Base-by-base conservation (phyloP, 2,888 invertebrate genomes). In the Piscicola geometra region DNA sequence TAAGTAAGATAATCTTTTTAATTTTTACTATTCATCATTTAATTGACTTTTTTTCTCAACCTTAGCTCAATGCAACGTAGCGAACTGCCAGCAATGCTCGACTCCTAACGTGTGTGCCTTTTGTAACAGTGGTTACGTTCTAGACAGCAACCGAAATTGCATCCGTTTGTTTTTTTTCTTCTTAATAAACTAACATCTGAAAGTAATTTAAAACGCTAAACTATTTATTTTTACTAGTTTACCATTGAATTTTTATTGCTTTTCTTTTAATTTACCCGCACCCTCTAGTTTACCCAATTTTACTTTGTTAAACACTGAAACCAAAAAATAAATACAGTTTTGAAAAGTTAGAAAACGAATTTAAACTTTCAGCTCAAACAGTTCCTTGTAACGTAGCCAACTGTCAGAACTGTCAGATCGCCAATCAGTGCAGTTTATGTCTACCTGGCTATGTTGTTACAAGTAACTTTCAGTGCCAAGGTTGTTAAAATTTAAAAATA, bases 101-200 rank as follows among this genome's bases (percentile, higher is more conserved):
- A 21, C 30, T 32, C 21, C 64, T 12, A 73, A 56, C 41, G 64
- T 60, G 12, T 73, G 73, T 33, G 25, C 60, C 12, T 25, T 15
- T 9, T 73, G 73, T 32, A 64, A 32, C 73, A 56, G 12, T 21
- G 73, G 73, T 12, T 73, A 73, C 73, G 33, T 35, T 41, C 36
- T 73, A 35, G 30, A 41, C 41, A 41, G 15, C 41, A 41, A 41
- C 41, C 9, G 41, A 15, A 41, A 41, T 15, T 41, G 41, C 41
- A 15, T 41, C 41, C 9, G 41, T 41, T 41, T 15, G 41, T 41
- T 5, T 9, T 15, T 15, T 41, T 9, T 41, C 15, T 41, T 15
- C 41, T 9, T 41, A 41, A 41, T 41, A 9, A 41, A 41, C 9
- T n/a, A n/a, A n/a, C n/a, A n/a, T n/a, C n/a, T n/a, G n/a, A n/a